These are phyloP conservation scores for Scaptomyza parva DNA, from an alignment of 2,888 invertebrate species.

Conservation along the genomic window DNA sequence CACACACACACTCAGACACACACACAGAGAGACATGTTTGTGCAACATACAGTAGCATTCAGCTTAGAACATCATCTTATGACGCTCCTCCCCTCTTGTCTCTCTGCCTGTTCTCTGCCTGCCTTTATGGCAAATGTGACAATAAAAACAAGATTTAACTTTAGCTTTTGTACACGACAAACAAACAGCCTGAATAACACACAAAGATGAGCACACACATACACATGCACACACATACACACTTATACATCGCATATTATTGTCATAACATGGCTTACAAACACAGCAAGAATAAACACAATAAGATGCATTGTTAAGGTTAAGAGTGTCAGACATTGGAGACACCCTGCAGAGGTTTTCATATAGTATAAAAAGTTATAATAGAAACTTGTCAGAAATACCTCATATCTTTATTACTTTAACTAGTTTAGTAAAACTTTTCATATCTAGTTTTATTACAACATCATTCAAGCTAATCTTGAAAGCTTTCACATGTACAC, in stretches of 20 bases:
- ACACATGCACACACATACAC: constrained; percentile 6
- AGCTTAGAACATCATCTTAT: constrained; percentile 68
- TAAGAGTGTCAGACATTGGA: not conserved
- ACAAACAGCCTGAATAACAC: constrained; percentile 37
- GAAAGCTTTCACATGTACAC: not conserved
- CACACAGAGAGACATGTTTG: constrained; percentile 4
- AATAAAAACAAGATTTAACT: constrained; percentile 78
- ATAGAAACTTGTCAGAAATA: no score
- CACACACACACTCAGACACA: constrained; percentile 8
- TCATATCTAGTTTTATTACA: no score
- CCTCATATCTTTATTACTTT: no score
- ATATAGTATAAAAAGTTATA: no score
- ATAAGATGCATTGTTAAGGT: constrained; percentile 3
- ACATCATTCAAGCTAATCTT: no score
- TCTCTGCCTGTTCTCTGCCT: constrained; percentile 54
- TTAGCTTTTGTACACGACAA: constrained; percentile 61
- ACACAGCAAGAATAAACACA: constrained; percentile 49
- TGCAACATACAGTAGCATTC: constrained; percentile 9
- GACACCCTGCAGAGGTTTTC: constrained; percentile 6
- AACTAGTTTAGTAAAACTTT: no score
- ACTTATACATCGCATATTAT: constrained; percentile 61
- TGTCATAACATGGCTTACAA: constrained; percentile 77
- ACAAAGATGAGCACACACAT: constrained; percentile 19
- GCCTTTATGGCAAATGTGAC: constrained; percentile 76
- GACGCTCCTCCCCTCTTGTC: constrained; percentile 39